Evolutionary conservation across 2,797 vertebrate genomes (phyloP), one percentile per base, ranked within the genome.

Genomic region (Tragopan temminckii): DNA sequence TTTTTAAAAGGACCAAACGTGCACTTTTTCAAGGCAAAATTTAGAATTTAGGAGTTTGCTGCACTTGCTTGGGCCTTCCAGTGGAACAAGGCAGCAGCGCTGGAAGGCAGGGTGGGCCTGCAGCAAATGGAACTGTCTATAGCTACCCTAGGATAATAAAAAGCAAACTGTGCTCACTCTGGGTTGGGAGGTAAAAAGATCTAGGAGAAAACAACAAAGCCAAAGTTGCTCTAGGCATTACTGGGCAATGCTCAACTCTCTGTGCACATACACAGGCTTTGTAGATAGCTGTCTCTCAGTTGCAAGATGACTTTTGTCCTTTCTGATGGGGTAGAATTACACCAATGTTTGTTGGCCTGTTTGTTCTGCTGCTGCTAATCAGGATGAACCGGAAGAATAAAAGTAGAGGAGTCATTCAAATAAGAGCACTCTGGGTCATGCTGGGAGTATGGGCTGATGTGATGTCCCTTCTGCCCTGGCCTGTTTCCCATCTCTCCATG

Each of bases 331-430:
- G 50, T 55, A 38, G 77, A 57, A 79, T 94, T 92, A 76, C 5
- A 4, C 83, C 83, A 66, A n/a, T 68, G 20, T 57, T 61, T 80
- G 52, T 61, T 91, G 80, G 64, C 91, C 93, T 64, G 31, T 88
- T 81, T 94, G 71, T 88, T 88, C 75, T 90, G 83, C 63, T 94
- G 59, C 31, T 5, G 46, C 5, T 94, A 77, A 48, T 93, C 80
- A 84, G 78, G 91, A 84, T 58, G 90, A 94, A 90, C 78, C 85
- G 88, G 94, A 88, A 91, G 85, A 95, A 77, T 76, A 52, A 21
- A 88, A 95, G 93, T 70, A 84, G 80, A 84, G 0, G 2, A 88
- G 88, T 69, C 85, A 58, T 93, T 94, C 0, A 1, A 75, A 24
- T 95, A 77, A 90, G 59, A 84, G 90, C 82, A 9, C 55, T 61